These are phyloP conservation scores for Rhyacophila evoluta DNA, from an alignment of 2,888 invertebrate species.

Conservation along the genomic window DNA sequence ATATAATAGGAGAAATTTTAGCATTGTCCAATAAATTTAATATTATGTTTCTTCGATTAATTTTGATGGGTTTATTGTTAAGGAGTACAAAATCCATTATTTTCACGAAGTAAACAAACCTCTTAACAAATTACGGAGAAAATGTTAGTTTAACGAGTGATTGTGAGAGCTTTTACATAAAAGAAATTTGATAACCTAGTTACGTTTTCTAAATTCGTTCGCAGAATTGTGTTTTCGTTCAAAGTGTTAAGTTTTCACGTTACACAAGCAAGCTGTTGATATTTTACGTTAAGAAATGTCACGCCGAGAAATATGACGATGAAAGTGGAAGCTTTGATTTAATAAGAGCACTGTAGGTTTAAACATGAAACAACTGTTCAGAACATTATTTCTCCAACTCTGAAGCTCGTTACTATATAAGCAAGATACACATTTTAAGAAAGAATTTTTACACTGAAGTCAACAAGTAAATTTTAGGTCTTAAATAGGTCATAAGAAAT, in stretches of 20 bases:
- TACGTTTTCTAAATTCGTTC: constrained; percentile 14
- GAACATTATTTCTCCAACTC: not conserved
- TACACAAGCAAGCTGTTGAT: constrained; percentile 19
- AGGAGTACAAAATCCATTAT: not conserved
- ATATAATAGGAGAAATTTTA: too few relatives aligned
- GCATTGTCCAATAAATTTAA: too few relatives aligned
- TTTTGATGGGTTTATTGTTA: not conserved
- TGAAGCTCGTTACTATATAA: not conserved
- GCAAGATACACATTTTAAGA: not conserved
- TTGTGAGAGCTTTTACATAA: not conserved
- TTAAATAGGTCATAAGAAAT: too few relatives aligned
- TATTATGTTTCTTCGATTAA: not conserved
- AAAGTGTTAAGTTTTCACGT: constrained; percentile 16
- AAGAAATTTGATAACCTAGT: constrained; percentile 14
- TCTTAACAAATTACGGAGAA: not conserved
- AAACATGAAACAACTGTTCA: constrained; percentile 29
- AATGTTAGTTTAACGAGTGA: not conserved
- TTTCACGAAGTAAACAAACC: not conserved
- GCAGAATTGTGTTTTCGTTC: not conserved
- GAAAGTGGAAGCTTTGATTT: constrained; percentile 11
- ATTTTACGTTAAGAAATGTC: constrained; percentile 27
- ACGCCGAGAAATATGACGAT: constrained; percentile 27
- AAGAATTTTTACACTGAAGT: not conserved
- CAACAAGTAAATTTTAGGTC: too few relatives aligned
- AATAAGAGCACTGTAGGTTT: constrained; percentile 11